Evolutionary conservation across 2,797 vertebrate species (phyloP), one percentile per base, ranked within the genome.

Genomic region (Danio choprae): DNA sequence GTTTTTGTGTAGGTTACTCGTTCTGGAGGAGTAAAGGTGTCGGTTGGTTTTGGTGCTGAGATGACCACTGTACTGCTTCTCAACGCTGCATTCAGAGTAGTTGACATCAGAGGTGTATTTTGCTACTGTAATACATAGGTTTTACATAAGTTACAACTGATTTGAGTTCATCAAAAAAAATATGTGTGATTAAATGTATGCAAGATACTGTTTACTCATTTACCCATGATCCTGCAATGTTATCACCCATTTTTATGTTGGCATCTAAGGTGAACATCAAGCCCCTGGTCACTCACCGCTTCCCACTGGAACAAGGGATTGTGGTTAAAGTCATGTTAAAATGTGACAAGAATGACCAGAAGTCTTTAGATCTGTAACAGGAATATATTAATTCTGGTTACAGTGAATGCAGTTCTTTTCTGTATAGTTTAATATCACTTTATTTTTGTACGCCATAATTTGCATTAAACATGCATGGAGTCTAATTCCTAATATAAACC

Each of bases 311-410:
- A 86, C 94, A 96, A 90, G 95, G 96, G 0, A 51, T 94, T 1
- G 98, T 97, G 41, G 85, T 99, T 77, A 99, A 99, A 91, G 93
- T 99, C 88, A 98, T 99, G 96, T 92, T 99, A 76, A 98, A 98
- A 87, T 99, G 98, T 86, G 96, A 99, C 90, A 90, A 94, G 86
- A 91, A 79, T 0, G 95, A 99, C 89, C 94, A 95, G 85, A 94
- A 88, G 76, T 95, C 95, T 40, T 99, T 89, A 97, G 75, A 50
- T 16, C 2, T 0, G 4, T 29, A 7, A 15, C 7, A 15, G 56
- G 1, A 59, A 59, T 36, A 8, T 29, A 13, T 12, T 56, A 4
- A 15, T 22, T 58, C 56, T 58, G 12, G 58, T 58, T 13, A 29
- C 11, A 58, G 36, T 29, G 12, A 22, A 59, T 59, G 56, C 11